A percentile compares a stretch with the other conserved stretches of the same genome.
These are phyloP conservation scores for Tachysurus vachellii DNA, from an alignment of 2,113 vertebrate genomes.

Conservation along the genomic window DNA sequence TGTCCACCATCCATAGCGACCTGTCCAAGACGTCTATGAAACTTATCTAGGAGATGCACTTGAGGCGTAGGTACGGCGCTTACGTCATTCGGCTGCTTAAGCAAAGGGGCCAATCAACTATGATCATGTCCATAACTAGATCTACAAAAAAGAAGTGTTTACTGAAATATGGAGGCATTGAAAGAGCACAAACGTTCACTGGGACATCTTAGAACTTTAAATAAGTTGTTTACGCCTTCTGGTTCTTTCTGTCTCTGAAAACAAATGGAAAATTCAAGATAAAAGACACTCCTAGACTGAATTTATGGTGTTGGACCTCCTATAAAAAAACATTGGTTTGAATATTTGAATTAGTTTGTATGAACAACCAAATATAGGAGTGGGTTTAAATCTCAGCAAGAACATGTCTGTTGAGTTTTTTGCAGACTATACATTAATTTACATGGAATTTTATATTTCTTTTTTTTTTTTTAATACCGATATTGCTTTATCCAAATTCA, in stretches of 20 bases:
- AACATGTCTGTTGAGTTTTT: neutral
- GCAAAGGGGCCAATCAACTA: neutral
- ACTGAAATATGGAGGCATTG: neutral
- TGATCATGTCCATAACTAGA: neutral
- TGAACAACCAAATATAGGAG: neutral
- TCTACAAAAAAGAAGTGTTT: neutral
- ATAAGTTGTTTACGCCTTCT: neutral
- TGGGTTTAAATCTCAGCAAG: neutral
- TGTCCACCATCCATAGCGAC: slow-evolving; percentile 88
- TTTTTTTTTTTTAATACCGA: neutral
- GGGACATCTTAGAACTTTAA: neutral
- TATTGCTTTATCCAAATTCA: neutral
- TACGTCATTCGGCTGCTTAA: neutral
- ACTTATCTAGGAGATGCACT: slow-evolving; percentile 55
- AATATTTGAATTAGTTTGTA: neutral
- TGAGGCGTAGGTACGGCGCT: neutral
- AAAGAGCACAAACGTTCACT: neutral
- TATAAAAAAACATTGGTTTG: neutral
- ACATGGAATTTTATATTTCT: neutral
- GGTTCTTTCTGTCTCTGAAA: neutral
- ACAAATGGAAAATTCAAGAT: slow-evolving; percentile 1
- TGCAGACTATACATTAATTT: neutral
- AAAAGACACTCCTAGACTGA: neutral
- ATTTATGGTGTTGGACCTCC: neutral
- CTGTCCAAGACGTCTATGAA: slow-evolving; percentile 84